phyloP scores from a whole-genome alignment of 1,140 invertebrate genomes.

The Megathymus violae region DNA sequence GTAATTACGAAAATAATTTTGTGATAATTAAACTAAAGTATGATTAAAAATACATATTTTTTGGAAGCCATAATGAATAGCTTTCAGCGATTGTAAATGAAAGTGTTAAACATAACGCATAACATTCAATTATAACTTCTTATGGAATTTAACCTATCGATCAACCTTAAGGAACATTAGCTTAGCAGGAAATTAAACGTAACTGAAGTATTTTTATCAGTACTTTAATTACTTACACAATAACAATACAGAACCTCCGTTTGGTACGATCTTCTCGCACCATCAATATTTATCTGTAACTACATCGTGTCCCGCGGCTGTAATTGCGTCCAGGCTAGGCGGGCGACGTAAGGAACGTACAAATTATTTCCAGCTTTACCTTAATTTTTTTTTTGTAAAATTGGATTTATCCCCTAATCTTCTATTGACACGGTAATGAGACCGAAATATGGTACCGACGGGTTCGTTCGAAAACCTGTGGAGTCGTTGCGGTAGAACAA shows the following conservation, averaged over 20 bases:
- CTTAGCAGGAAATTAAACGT: no score
- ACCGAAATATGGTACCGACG: slow-evolving; percentile 73
- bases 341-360: slow-evolving; percentile 61
- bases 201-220: no score
- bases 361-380: slow-evolving; percentile 58
- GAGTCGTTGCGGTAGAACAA: slow-evolving; percentile 41
- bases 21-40: no score
- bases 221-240: no score
- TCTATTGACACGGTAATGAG: slow-evolving; percentile 81
- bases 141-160: no score
- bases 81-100: no score
- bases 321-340: slow-evolving; percentile 69
- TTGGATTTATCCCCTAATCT: slow-evolving; percentile 79
- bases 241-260: slow-evolving; percentile 18
- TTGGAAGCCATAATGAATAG: no score
- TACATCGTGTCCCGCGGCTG: slow-evolving; percentile 70
- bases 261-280: slow-evolving; percentile 11
- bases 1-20: no score
- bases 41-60: no score
- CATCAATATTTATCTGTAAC: slow-evolving; percentile 52
- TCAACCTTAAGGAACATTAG: no score
- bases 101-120: no score
- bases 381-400: slow-evolving; percentile 64
- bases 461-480: slow-evolving; percentile 44
- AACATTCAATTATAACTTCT: no score